Conservation (phyloP, 2,888 invertebrate species). For the Diplolepis rosae region DNA sequence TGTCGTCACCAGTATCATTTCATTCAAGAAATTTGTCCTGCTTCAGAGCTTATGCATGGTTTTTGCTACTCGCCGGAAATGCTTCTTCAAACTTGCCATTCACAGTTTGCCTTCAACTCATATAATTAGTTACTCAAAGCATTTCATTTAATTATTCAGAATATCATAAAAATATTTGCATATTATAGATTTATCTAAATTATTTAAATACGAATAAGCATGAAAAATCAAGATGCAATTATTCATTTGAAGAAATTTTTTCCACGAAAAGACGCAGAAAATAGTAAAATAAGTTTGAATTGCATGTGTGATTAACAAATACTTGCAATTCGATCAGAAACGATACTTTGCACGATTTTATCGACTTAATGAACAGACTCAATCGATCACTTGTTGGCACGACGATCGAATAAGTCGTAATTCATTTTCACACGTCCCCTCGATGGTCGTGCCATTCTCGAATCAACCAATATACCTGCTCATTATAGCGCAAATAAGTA, state of each 20-base stretch:
- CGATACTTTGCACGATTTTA: background rate
- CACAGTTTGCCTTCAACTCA: too few species aligned
- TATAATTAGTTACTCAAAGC: too few species aligned
- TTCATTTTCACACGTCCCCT: conserved; percentile 28
- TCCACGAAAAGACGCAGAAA: too few species aligned
- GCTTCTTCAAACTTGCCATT: background rate
- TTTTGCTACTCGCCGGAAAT: background rate
- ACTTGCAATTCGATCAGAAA: conserved; percentile 1
- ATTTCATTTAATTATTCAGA: too few species aligned
- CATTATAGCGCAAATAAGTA: conserved; percentile 44
- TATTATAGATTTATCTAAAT: too few species aligned
- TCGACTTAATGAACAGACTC: conserved; percentile 2
- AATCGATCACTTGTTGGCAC: background rate
- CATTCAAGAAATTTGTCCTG: background rate
- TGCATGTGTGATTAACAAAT: background rate
- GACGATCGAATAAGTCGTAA: conserved; percentile 21
- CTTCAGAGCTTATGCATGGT: background rate
- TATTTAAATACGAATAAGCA: too few species aligned
- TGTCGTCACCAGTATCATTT: conserved; percentile 22
- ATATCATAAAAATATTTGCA: too few species aligned
- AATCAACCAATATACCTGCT: background rate
- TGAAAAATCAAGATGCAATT: too few species aligned
- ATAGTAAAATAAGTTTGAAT: background rate
- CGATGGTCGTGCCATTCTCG: background rate
- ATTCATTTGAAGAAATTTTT: too few species aligned